phyloP scores from a whole-genome alignment of 2,888 invertebrate species.

The Apodemia duryi region DNA sequence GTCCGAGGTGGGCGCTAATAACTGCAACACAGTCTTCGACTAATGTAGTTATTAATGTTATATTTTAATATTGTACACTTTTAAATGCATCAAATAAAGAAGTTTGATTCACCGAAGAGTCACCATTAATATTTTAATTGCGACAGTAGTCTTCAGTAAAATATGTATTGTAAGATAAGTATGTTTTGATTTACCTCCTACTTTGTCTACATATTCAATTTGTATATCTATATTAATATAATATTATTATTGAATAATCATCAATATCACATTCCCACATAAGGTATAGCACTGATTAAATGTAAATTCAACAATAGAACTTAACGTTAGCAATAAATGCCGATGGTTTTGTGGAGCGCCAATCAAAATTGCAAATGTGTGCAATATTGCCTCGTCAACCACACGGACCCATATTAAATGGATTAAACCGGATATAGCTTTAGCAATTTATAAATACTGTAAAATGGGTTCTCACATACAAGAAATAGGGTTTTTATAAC shows the following conservation, averaged over 20 bases:
- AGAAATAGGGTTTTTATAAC: too few species aligned
- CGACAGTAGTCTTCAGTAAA: neutral
- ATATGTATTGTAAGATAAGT: too few species aligned
- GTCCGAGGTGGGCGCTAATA: too few species aligned
- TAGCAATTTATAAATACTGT: neutral
- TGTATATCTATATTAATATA: too few species aligned
- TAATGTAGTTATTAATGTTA: too few species aligned
- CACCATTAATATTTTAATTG: neutral
- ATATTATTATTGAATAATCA: neutral
- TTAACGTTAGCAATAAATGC: constrained; percentile 25
- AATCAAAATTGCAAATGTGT: constrained; percentile 74
- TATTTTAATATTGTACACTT: too few species aligned
- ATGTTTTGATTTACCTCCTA: too few species aligned
- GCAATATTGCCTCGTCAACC: constrained; percentile 65
- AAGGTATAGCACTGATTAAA: constrained; percentile 24
- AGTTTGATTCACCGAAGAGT: neutral
- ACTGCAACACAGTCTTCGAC: too few species aligned
- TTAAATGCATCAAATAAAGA: neutral
- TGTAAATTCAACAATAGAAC: constrained; percentile 29
- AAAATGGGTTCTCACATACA: neutral
- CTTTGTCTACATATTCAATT: too few species aligned
- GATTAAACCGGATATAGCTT: constrained; percentile 33
- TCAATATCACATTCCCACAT: neutral
- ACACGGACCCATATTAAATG: constrained; percentile 48
- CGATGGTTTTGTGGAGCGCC: constrained; percentile 45